Evolutionary conservation across 2,797 vertebrate genomes (phyloP), one percentile per base, ranked within the genome.

Genomic region (Morus bassanus): DNA sequence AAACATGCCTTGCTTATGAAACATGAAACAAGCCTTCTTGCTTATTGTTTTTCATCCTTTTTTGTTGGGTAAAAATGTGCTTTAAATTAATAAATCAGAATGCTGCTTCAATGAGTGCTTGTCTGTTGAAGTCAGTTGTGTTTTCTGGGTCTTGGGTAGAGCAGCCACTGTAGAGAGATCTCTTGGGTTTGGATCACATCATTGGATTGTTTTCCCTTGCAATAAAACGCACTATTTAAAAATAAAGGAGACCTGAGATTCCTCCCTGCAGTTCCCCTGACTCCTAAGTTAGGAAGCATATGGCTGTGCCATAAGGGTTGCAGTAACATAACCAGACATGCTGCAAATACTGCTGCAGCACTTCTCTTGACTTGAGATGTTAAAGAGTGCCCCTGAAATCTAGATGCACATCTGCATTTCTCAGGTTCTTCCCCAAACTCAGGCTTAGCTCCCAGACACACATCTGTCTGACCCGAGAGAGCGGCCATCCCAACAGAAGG

Each of bases 271-370:
- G 17, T 10, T 78, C 30, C 65, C 17, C 60, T 13, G 41, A 5
- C 27, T 67, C 33, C 46, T 37, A 30, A 9, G 33, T 25, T 19
- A 5, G 39, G 70, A 30, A 27, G 11, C 1, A 2, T 11, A 3
- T 5, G 0, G 10, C 24, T 18, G 4, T 3, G 2, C 51, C 0
- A 0, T 4, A 27, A 57, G 57, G 10, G 50, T 48, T 78, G 88
- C 51, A 12, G 48, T 1, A 37, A 7, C 1, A 1, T 13, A 5
- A 13, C 4, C 10, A n/a, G 24, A 11, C 13, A 2, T 5, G 30
- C 51, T 24, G 18, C 2, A 13, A 9, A 12, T 2, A 0, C 15
- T 28, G 33, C 3, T 13, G 50, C 37, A 43, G 82, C 41, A 0
- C 31, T 79, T 39, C 51, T 24, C 35, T 24, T 24, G 30, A 5